Evolutionary conservation across 2,888 invertebrate genomes (phyloP).

Genomic region (Eulithis prunata): DNA sequence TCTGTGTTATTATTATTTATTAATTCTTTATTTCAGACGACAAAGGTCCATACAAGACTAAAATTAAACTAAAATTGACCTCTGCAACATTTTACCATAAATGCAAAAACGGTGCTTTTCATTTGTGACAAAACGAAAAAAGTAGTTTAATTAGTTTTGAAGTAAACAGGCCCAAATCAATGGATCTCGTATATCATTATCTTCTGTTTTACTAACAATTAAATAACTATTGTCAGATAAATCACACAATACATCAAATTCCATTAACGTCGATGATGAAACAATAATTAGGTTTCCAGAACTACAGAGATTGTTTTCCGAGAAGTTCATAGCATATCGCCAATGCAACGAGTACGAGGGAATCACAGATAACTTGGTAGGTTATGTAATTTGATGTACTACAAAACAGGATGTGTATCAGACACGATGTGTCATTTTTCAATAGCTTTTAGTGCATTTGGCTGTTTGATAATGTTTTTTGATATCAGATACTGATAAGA

Average conservation of each 20-base stretch:
- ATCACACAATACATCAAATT: slow-evolving; percentile 6
- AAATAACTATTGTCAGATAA: not conserved
- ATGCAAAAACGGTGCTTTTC: no score
- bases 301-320: slow-evolving; percentile 19
- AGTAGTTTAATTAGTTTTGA: no score
- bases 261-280: slow-evolving; percentile 9
- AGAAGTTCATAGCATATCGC: slow-evolving; percentile 19
- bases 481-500: slow-evolving; percentile 2
- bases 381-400: slow-evolving; percentile 5
- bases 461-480: not conserved
- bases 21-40: no score
- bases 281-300: slow-evolving; percentile 19
- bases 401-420: slow-evolving; percentile 29
- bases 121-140: no score
- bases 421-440: slow-evolving; percentile 34
- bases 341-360: slow-evolving; percentile 15
- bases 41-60: no score
- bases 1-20: no score
- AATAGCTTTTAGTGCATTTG: slow-evolving; percentile 17
- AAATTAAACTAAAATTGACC: no score
- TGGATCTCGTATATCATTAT: no score
- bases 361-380: slow-evolving; percentile 13
- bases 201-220: not conserved
- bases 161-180: no score
- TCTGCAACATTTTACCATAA: no score